Evolutionary conservation across 2,797 vertebrate genomes (phyloP), one percentile per base, ranked within the genome.

Genomic region (Nothura maculosa): DNA sequence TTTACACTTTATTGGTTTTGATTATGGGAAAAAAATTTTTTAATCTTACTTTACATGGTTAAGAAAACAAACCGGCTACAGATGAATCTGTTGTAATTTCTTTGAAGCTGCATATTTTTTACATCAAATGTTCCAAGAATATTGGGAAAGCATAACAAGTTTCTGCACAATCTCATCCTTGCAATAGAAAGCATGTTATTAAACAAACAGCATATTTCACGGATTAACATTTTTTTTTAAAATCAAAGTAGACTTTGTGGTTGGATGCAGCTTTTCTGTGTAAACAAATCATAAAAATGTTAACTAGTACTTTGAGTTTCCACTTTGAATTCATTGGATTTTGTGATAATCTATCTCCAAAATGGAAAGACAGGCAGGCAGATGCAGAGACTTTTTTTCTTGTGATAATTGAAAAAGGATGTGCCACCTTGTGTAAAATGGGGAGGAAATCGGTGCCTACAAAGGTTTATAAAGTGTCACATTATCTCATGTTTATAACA

Each of bases 111-210:
- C 24, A 47, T 84, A 27, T 62, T 93, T 95, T 95, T 94, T 61
- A 81, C 95, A 43, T 96, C 34, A 91, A 91, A 85, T 83, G 52
- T 22, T 87, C 94, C 48, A 87, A 92, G 30, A 97, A 74, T 34
- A 9, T 66, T 94, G 66, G 73, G 64, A 68, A 94, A 93, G 83
- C 61, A 77, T 85, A 95, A 86, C 20, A 90, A 70, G 14, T 87
- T 96, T 74, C 86, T 95, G 78, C 27, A 94, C 17, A 92, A 67
- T 38, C 64, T 91, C 45, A 38, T 64, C 66, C 13, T 87, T 95
- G 15, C 94, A 62, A 91, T 75, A 93, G 69, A 95, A 94, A 96
- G 20, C 32, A 60, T 94, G 76, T 93, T 95, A 93, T 83, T 52
- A 87, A 74, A 70, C 8, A 93, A 94, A 78, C 19, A 95, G n/a